These are phyloP conservation scores for Stegastes partitus DNA, from an alignment of 2,113 vertebrate species.

Conservation along the genomic window DNA sequence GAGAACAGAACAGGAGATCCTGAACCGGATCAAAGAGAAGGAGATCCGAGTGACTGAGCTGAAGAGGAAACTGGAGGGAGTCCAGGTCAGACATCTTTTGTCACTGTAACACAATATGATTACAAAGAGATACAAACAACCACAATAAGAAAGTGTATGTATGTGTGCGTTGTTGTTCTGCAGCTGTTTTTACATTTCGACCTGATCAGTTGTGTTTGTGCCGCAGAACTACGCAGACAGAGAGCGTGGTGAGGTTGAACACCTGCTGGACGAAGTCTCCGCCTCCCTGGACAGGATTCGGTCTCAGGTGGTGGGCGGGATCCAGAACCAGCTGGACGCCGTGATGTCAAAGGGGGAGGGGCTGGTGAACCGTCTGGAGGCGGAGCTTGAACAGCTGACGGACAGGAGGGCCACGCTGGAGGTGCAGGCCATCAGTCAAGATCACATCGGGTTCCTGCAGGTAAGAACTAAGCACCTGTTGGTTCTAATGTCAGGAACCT, in stretches of 20 bases:
- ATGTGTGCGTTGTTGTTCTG: too few species aligned
- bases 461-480: conserved; percentile 43
- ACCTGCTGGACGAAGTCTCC: conserved; percentile 69
- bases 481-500: too few species aligned
- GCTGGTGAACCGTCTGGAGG: conserved; percentile 67
- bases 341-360: conserved; percentile 76
- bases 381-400: conserved; percentile 68
- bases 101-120: too few species aligned
- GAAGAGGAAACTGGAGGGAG: conserved; percentile 64
- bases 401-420: conserved; percentile 73
- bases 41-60: conserved; percentile 59
- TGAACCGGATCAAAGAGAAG: conserved; percentile 75
- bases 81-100: conserved; percentile 61
- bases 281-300: conserved; percentile 72
- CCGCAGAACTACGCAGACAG: conserved; percentile 73
- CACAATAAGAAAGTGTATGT: too few species aligned
- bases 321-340: conserved; percentile 65
- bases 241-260: conserved; percentile 73
- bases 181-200: too few species aligned
- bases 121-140: too few species aligned
- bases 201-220: not conserved
- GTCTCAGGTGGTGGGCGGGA: conserved; percentile 71
- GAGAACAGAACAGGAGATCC: conserved; percentile 80
- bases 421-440: conserved; percentile 80
- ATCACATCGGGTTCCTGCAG: conserved; percentile 85